Conservation (phyloP, 1,140 invertebrate genomes). For the Habropoda laboriosa region DNA sequence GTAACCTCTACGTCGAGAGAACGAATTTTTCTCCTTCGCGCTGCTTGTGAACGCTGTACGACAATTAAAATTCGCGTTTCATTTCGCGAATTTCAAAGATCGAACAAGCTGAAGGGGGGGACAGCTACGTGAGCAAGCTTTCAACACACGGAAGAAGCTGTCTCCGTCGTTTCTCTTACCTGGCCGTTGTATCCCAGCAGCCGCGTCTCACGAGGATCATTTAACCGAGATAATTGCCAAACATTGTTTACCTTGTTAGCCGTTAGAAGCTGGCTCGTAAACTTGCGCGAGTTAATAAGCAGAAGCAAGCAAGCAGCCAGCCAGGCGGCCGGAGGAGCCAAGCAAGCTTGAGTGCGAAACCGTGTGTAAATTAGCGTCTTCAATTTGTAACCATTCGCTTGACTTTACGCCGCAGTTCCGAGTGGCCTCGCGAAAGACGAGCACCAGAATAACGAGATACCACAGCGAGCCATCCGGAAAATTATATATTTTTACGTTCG, state of each 20-base stretch:
- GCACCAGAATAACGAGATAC: constrained; percentile 29
- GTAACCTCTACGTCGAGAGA: no score
- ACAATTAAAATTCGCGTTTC: not conserved
- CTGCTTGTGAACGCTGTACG: not conserved
- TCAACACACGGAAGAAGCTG: not conserved
- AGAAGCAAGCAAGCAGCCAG: constrained; percentile 50
- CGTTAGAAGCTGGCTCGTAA: constrained; percentile 74
- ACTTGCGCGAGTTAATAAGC: constrained; percentile 80
- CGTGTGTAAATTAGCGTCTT: constrained; percentile 80
- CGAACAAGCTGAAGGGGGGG: not conserved
- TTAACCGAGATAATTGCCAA: constrained; percentile 81
- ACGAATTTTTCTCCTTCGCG: no score
- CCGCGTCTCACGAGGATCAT: constrained; percentile 75
- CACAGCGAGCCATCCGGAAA: not conserved
- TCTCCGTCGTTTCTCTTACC: constrained; percentile 15
- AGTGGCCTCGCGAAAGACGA: constrained; percentile 54
- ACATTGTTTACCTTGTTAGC: constrained; percentile 82
- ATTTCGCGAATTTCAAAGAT: not conserved
- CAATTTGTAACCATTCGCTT: constrained; percentile 79
- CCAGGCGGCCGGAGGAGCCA: constrained; percentile 18
- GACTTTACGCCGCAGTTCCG: constrained; percentile 64
- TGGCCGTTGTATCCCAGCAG: constrained; percentile 50
- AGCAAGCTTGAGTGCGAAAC: constrained; percentile 69
- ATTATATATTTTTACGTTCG: not conserved
- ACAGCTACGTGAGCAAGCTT: not conserved